Conservation (phyloP, 2,888 invertebrate genomes). For the Boloria selene region DNA sequence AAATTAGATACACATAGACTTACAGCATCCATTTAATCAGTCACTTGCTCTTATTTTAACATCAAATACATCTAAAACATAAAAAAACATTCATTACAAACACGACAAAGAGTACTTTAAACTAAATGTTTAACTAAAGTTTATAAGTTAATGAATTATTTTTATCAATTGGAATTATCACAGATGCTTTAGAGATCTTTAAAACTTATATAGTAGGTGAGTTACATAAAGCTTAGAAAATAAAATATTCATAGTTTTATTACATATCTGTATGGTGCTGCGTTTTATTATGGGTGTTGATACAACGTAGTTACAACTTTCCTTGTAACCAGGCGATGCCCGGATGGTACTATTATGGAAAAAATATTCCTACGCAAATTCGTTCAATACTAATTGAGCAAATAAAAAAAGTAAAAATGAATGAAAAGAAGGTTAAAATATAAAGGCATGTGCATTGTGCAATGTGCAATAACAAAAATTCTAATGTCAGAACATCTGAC, state of each 20-base stretch:
- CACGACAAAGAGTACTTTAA: slow-evolving; percentile 59
- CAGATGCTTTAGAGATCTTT: slow-evolving; percentile 81
- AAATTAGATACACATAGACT: slow-evolving; percentile 37
- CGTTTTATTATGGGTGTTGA: slow-evolving; percentile 35
- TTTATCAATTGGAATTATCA: slow-evolving; percentile 78
- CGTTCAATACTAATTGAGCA: background rate
- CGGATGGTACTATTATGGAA: background rate
- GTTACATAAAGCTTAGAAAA: slow-evolving; percentile 53
- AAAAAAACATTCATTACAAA: slow-evolving; percentile 51
- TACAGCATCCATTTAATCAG: slow-evolving; percentile 67
- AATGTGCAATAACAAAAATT: no score
- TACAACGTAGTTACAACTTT: slow-evolving; percentile 3
- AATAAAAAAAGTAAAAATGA: no score
- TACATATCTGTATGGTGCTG: slow-evolving; percentile 39
- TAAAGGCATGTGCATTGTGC: no score
- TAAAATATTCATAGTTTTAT: slow-evolving; percentile 42
- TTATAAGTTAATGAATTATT: slow-evolving; percentile 74
- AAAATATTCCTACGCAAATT: background rate
- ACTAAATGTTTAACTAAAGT: slow-evolving; percentile 56
- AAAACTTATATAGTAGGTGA: slow-evolving; percentile 74
- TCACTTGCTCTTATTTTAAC: slow-evolving; percentile 44
- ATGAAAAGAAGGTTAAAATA: no score
- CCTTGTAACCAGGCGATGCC: background rate
- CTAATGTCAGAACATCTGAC: background rate
- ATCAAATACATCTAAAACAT: slow-evolving; percentile 44